Evolutionary conservation across 1,140 invertebrate genomes (phyloP).

Genomic region (Streblospio benedicti): DNA sequence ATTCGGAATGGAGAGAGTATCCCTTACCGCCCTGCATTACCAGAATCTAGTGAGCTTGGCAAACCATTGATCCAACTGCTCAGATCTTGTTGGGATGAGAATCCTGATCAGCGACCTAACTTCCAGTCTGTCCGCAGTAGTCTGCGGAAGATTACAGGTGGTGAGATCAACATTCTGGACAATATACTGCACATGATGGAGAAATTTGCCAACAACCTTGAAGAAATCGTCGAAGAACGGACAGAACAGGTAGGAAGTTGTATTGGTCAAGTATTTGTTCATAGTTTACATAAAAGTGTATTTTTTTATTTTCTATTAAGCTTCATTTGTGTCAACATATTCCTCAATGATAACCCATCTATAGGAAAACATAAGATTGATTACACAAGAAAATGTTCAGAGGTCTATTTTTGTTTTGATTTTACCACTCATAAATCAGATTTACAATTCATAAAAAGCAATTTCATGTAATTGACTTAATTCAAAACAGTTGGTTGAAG

Average conservation of each 20-base stretch:
- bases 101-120: background rate
- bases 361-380: too few species aligned
- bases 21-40: conserved; percentile 2
- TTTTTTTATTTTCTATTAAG: too few species aligned
- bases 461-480: too few species aligned
- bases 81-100: conserved; percentile 2
- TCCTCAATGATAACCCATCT: too few species aligned
- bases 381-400: too few species aligned
- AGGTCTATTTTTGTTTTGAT: too few species aligned
- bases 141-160: background rate
- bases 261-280: too few species aligned
- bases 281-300: too few species aligned
- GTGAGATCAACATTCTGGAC: conserved; percentile 66
- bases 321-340: too few species aligned
- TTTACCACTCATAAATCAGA: too few species aligned
- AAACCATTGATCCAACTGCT: background rate
- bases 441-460: too few species aligned
- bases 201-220: conserved; percentile 83
- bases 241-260: conserved; percentile 62
- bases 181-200: conserved; percentile 90
- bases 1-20: conserved; percentile 3
- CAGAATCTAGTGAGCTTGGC: conserved; percentile 3
- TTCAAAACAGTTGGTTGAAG: conserved; percentile 76
- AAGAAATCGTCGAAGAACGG: conserved; percentile 73
- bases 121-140: background rate